These are phyloP conservation scores for Tachina fera DNA, from an alignment of 2,888 invertebrate species.

Conservation along the genomic window DNA sequence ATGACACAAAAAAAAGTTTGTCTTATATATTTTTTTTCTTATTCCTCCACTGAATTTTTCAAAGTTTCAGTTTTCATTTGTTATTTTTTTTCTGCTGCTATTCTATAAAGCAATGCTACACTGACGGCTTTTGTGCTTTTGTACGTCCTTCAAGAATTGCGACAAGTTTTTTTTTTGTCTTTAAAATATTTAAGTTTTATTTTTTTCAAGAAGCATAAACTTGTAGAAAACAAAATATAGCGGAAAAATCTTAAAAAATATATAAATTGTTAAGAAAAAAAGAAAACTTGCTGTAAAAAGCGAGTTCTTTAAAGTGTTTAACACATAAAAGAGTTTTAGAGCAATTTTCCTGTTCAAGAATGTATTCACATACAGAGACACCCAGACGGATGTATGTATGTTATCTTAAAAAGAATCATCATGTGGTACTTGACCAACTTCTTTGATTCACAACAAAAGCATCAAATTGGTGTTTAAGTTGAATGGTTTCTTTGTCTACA, in stretches of 20 bases:
- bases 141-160: slow-evolving; percentile 63
- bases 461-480: not conserved
- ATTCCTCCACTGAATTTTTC: slow-evolving; percentile 3
- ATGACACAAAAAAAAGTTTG: slow-evolving; percentile 66
- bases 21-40: slow-evolving; percentile 8
- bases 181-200: slow-evolving; percentile 16
- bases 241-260: slow-evolving; percentile 21
- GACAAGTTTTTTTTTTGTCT: slow-evolving; percentile 43
- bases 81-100: slow-evolving; percentile 11
- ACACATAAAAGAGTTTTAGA: slow-evolving; percentile 17
- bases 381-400: not conserved
- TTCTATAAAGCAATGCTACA: slow-evolving; percentile 23
- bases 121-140: slow-evolving; percentile 64
- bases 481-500: not conserved
- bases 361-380: not conserved
- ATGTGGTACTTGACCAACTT: slow-evolving; percentile 6
- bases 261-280: slow-evolving; percentile 27
- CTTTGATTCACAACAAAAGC: not conserved
- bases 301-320: slow-evolving; percentile 49
- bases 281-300: slow-evolving; percentile 19
- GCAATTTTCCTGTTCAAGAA: not conserved
- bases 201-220: not conserved
- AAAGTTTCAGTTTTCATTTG: slow-evolving; percentile 25
- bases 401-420: not conserved
- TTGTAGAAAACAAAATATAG: not conserved